phyloP scores from a whole-genome alignment of 2,797 vertebrate genomes.

The Pseudochromis fuscus region DNA sequence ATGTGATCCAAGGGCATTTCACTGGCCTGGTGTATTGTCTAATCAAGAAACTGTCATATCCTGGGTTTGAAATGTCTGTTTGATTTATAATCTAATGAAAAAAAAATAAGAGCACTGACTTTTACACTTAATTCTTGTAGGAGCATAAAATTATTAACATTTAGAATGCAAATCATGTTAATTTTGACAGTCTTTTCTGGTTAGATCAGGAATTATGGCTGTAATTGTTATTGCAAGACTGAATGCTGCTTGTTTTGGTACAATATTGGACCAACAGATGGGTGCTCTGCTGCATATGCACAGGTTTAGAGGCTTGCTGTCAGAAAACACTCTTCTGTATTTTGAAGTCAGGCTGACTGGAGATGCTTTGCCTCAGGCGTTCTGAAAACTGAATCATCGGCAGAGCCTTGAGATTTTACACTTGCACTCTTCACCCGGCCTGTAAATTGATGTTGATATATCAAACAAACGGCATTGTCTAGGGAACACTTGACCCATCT shows the following conservation, averaged over 20 bases:
- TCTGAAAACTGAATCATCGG: slow-evolving; percentile 43
- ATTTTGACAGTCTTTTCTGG: not conserved
- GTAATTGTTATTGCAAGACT: slow-evolving; percentile 12
- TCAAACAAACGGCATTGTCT: slow-evolving; percentile 25
- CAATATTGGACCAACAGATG: slow-evolving; percentile 13
- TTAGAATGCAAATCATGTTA: not conserved
- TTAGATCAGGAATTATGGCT: not conserved
- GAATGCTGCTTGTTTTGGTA: slow-evolving; percentile 19
- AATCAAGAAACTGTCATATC: slow-evolving; percentile 2
- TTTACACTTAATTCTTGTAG: too few species aligned
- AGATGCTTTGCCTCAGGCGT: slow-evolving; percentile 40
- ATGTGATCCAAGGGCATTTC: not conserved
- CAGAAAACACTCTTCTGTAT: slow-evolving; percentile 23
- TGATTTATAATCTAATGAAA: slow-evolving; percentile 1
- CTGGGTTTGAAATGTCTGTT: not conserved
- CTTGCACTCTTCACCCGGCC: slow-evolving; percentile 28
- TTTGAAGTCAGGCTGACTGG: slow-evolving; percentile 36
- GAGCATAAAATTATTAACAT: too few species aligned
- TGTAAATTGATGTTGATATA: slow-evolving; percentile 46
- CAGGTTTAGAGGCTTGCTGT: slow-evolving; percentile 43
- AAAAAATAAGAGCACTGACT: too few species aligned
- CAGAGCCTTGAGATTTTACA: slow-evolving; percentile 44
- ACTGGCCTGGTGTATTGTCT: not conserved
- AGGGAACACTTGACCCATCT: slow-evolving; percentile 42
- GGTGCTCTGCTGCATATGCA: slow-evolving; percentile 17